Base-by-base conservation (phyloP, 1,140 invertebrate species). In the Magallana ariakensis region DNA sequence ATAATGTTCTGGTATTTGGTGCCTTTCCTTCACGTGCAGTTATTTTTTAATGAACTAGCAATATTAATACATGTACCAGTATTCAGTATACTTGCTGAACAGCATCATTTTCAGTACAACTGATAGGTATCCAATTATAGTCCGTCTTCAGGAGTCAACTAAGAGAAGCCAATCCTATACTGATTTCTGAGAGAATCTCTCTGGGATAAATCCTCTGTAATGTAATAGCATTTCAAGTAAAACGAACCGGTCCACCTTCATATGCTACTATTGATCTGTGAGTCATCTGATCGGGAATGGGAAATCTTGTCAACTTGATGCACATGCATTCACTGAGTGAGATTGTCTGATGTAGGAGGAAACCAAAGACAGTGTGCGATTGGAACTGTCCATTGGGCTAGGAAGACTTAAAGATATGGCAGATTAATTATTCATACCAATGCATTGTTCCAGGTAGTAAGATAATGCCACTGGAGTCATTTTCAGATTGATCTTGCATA, bases 241-340 rank as follows among this genome's bases (percentile, higher is more conserved):
- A 19, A 16, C 16, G 0, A 62, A 19, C 8, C 19, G 58, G 19
- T 16, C 19, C 15, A 16, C 19, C 7, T 19, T 16, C 33, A 46
- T 16, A n/a, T 66, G 16, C 19, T 66, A 9, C 8, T 66, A 75
- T 75, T 75, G 66, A 75, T 75, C 22, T 26, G 26, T 75, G 66
- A 75, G 66, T 75, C 66, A 75, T 75, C 62, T 70, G 62, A 70
- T 70, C 66, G 13, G 22, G 13, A 62, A 33, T 11, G 22, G 66
- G 7, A 26, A 75, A 13, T 11, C 22, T 75, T 75, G 26, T 75
- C 66, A 75, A 75, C 66, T 15, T 75, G 11, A 75, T 75, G 66
- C 66, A 75, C 66, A 11, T 26, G 66, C 66, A 26, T 75, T 75
- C 66, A 11, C 13, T 75, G 19, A 75, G 22, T 33, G 66, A 26